Evolutionary conservation across 2,113 vertebrate genomes (phyloP), one percentile per base, ranked within the genome.

Genomic region (Ibidorhyncha struthersii): DNA sequence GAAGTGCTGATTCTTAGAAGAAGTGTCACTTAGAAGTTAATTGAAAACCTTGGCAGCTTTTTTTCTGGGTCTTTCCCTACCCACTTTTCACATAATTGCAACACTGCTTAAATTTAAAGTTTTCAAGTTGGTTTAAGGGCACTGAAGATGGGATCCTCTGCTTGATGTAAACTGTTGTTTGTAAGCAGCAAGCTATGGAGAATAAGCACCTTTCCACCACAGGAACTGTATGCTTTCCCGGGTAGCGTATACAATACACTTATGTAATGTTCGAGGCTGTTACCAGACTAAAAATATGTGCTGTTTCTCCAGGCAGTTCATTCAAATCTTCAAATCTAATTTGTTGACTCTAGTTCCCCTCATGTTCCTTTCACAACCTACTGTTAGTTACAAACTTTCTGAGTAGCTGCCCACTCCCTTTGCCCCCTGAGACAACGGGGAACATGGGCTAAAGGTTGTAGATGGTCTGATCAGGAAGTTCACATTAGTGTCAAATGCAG

Each of bases 361-460:
- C 63, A 41, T 38, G 52, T 90, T 85, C 26, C 58, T 95, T 94
- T 86, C 79, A 89, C 73, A 91, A 74, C 56, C 34, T 66, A 36
- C 59, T 87, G 52, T 78, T 94, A 77, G 82, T 93, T 93, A 58
- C 16, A 93, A 59, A 66, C 29, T 88, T 82, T 78, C 49, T 93
- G 78, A 96, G 82, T 49, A 72, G 72, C 82, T 94, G 86, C 83
- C 83, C 62, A 14, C 41, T 97, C 69, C 32, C 73, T 89, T 95
- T 88, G 74, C 72, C 96, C 86, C 90, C 62, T 84, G 92, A 96
- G 92, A 95, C 65, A 49, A 70, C 30, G 59, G 78, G 62, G 82
- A 95, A 90, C 91, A 53, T 2, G 29, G 96, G 89, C 69, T 96
- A 89, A 94, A 93, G 83, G 91, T 82, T 97, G 78, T 82, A 91